A percentile compares a stretch with the other conserved stretches of the same genome.
Conservation (phyloP, 2,113 vertebrate species). For the Macrotus californicus region DNA sequence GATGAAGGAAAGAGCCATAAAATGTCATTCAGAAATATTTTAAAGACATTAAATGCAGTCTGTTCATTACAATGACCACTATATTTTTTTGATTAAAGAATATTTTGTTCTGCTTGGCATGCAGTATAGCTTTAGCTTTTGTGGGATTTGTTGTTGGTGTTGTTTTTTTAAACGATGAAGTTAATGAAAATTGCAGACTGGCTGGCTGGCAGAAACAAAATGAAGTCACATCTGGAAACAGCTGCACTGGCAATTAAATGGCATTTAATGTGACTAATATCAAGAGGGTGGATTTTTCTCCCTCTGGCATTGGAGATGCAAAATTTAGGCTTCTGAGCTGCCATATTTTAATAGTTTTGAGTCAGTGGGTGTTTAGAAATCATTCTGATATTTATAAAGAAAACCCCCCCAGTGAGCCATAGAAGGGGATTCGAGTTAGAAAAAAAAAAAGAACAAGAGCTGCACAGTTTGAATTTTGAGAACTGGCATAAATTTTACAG, state of each 20-base stretch:
- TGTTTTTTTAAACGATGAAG: slow-evolving; percentile 27
- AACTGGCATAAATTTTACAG: slow-evolving; percentile 33
- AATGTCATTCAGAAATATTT: slow-evolving; percentile 18
- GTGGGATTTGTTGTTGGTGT: background rate
- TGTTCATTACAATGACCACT: background rate
- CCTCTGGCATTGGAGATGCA: slow-evolving; percentile 41
- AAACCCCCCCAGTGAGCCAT: slow-evolving; percentile 28
- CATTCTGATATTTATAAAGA: slow-evolving; percentile 61
- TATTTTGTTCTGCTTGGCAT: background rate
- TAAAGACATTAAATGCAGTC: background rate
- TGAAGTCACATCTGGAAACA: slow-evolving; percentile 69
- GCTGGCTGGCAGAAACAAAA: slow-evolving; percentile 52
- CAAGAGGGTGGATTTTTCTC: slow-evolving; percentile 37
- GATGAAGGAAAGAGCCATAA: background rate
- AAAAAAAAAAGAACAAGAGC: slow-evolving; percentile 40
- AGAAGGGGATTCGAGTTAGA: slow-evolving; percentile 35
- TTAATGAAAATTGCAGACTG: slow-evolving; percentile 59
- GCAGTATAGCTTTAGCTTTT: background rate
- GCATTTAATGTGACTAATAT: slow-evolving; percentile 69
- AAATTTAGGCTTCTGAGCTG: slow-evolving; percentile 13
- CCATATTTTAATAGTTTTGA: slow-evolving; percentile 47
- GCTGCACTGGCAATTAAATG: slow-evolving; percentile 62
- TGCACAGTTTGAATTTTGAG: slow-evolving; percentile 59
- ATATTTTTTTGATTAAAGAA: slow-evolving; percentile 12
- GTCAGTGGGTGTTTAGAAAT: slow-evolving; percentile 56